A percentile compares a stretch with the other conserved stretches of the same genome.
phyloP scores from a whole-genome alignment of 2,113 vertebrate species.

The Gavia stellata region DNA sequence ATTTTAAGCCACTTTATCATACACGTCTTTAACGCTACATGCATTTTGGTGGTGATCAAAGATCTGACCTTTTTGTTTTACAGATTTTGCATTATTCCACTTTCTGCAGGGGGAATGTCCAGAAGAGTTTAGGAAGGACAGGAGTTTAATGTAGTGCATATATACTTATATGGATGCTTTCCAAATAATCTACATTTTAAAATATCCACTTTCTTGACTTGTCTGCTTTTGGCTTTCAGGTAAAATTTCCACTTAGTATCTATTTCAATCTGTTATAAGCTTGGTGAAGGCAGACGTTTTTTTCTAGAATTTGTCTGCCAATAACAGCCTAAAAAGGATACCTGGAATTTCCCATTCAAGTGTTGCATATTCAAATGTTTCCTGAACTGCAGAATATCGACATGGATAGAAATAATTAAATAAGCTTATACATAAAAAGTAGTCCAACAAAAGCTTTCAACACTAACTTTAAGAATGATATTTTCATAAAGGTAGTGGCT shows the following conservation, averaged over 20 bases:
- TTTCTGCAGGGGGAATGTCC: background rate
- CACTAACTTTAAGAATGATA: background rate
- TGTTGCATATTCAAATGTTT: background rate
- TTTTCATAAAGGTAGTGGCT: background rate
- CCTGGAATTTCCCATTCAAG: background rate
- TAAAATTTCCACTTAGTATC: background rate
- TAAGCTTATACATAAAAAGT: background rate
- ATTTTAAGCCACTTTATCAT: background rate
- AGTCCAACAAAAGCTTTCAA: background rate
- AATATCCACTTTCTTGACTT: background rate
- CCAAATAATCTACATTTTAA: background rate
- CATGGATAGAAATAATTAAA: background rate
- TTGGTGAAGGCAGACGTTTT: background rate
- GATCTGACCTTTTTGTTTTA: background rate
- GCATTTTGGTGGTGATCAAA: background rate
- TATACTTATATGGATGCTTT: background rate
- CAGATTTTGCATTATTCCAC: background rate
- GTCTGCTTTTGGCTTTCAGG: background rate
- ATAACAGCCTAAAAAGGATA: background rate
- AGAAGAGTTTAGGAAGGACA: background rate
- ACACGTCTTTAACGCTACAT: background rate
- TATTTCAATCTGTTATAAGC: background rate
- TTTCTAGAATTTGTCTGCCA: background rate
- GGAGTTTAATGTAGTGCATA: background rate
- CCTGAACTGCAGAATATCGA: background rate